phyloP scores from a whole-genome alignment of 1,140 invertebrate species.

The Sarcophaga peregrina region DNA sequence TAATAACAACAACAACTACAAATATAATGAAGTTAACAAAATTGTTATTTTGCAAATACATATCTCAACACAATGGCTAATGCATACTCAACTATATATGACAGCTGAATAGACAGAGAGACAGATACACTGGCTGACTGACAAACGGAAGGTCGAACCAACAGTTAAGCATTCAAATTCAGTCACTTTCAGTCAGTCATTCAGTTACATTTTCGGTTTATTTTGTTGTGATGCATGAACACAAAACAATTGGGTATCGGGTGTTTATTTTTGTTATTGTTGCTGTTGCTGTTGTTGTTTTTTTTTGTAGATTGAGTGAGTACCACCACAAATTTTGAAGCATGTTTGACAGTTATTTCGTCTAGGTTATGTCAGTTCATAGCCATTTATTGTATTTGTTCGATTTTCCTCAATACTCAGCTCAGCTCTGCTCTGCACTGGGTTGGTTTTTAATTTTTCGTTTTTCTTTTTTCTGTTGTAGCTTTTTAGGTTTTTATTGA shows the following conservation, averaged over 20 bases:
- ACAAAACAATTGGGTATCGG: too few species aligned
- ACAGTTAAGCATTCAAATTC: too few species aligned
- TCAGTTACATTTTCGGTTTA: too few species aligned
- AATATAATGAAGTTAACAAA: neutral
- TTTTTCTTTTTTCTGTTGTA: neutral
- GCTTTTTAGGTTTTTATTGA: neutral
- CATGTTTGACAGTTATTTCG: slow-evolving; percentile 24
- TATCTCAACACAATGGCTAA: neutral
- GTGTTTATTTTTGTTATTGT: too few species aligned
- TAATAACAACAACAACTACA: neutral
- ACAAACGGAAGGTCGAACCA: too few species aligned
- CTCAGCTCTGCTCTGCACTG: too few species aligned
- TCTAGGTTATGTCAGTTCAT: slow-evolving; percentile 21
- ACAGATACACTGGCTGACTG: too few species aligned
- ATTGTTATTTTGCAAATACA: neutral
- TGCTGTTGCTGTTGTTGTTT: neutral
- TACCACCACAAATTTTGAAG: slow-evolving; percentile 13
- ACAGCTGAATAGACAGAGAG: too few species aligned
- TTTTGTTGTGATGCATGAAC: too few species aligned
- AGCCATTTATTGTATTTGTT: slow-evolving; percentile 16
- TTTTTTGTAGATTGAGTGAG: neutral
- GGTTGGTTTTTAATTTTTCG: too few species aligned
- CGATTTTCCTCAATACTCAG: neutral
- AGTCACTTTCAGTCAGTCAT: too few species aligned
- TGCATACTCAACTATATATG: neutral